Conservation (phyloP, 2,797 vertebrate genomes). For the Oreortyx pictus region DNA sequence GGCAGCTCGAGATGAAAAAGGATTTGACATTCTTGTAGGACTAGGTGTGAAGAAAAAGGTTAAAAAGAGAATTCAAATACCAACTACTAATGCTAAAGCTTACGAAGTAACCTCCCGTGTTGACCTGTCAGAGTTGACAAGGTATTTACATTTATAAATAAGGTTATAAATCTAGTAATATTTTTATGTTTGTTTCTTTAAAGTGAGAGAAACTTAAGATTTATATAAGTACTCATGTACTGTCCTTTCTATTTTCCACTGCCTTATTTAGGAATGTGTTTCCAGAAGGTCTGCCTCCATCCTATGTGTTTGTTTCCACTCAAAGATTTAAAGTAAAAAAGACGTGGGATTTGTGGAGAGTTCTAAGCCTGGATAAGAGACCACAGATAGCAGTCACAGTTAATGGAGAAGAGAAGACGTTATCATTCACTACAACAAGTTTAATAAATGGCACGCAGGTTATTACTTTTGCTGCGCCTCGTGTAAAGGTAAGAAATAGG, state of each 20-base stretch:
- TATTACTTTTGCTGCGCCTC: constrained; percentile 84
- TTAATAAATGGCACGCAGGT: constrained; percentile 86
- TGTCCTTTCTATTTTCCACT: neutral
- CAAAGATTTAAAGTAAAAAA: constrained; percentile 93
- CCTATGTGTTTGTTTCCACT: constrained; percentile 96
- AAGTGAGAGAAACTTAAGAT: neutral
- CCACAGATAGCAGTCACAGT: constrained; percentile 95
- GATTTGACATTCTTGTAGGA: constrained; percentile 94
- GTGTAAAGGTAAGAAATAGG: constrained; percentile 83
- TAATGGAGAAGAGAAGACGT: constrained; percentile 86
- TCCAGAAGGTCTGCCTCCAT: constrained; percentile 96
- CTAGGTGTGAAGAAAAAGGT: constrained; percentile 93
- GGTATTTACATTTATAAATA: constrained; percentile 78
- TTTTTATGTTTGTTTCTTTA: neutral
- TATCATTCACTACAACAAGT: constrained; percentile 93
- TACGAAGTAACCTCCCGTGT: constrained; percentile 89
- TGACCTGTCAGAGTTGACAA: constrained; percentile 91
- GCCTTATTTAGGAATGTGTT: constrained; percentile 86
- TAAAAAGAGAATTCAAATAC: constrained; percentile 89
- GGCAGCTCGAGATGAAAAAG: constrained; percentile 93
- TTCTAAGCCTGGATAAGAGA: constrained; percentile 88
- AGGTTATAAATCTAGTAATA: neutral
- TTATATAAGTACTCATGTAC: neutral
- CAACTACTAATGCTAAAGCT: constrained; percentile 87
- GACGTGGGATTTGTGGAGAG: constrained; percentile 96